Base-by-base conservation (phyloP, 1,140 invertebrate species). In the Melitaea cinxia region DNA sequence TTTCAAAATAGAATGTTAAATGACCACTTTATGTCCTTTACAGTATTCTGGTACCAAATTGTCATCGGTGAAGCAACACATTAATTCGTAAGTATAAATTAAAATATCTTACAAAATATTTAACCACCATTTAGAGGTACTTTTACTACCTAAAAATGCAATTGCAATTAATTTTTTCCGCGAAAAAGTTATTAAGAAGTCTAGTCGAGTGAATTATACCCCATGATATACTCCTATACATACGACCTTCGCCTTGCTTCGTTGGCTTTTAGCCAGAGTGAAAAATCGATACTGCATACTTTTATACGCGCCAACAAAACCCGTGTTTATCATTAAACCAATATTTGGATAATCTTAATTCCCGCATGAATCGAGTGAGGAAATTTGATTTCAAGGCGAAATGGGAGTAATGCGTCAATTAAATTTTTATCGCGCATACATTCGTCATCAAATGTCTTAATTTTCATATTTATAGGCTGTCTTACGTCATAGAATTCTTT, bases 191-290 rank as follows among this genome's bases (percentile, higher is more conserved):
- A 39, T 42, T 17, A 9, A 17, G 15, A 17, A 17, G 37, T 17
- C 37, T 42, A 4, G 15, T 15, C 15, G 15, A 15, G 37, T 42
- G 1, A n/a, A 17, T 42, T 42, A 42, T 42, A 2, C n/a, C 15
- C 37, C 37, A n/a, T 42, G 15, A 42, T 42, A 9, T 14, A 19
- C 37, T 19, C 6, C 14, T 17, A 7, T 42, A 5, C n/a, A 54
- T 23, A 21, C 19, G 30, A 54, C 52, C 52, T 54, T 54, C 52
- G 17, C 30, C 52, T 54, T 35, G 52, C 52, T 30, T 37, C 35
- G 37, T 54, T 54, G 52, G 52, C 52, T 4, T 17, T 35, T 21
- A 37, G 52, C 52, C 52, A 54, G 52, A 54, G 19, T 1, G 21
- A 54, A 54, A 54, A 54, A 54, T 54, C 52, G 52, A 54, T 54